Evolutionary conservation across 1,140 invertebrate genomes (phyloP).

Genomic region (Chionoecetes opilio): DNA sequence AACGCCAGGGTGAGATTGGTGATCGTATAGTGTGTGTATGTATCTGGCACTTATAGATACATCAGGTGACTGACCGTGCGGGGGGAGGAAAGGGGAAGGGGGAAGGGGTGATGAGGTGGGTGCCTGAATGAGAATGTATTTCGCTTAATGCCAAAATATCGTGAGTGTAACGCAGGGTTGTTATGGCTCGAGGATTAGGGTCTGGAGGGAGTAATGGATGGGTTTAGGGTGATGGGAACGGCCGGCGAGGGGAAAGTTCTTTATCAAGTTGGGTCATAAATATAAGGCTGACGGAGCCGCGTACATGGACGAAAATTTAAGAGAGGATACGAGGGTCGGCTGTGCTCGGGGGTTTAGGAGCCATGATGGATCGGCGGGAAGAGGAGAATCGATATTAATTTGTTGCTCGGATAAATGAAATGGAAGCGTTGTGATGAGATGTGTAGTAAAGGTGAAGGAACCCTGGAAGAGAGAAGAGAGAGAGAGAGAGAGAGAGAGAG

Average conservation of each 20-base stretch:
- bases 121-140: constrained; percentile 17
- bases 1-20: background rate
- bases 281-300: background rate
- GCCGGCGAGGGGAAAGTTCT: constrained; percentile 15
- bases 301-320: constrained; percentile 20
- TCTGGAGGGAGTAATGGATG: background rate
- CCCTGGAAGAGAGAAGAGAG: background rate
- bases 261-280: constrained; percentile 30
- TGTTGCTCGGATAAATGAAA: background rate
- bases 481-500: constrained; percentile 38
- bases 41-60: background rate
- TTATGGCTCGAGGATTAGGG: constrained; percentile 4
- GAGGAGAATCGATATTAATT: background rate
- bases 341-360: background rate
- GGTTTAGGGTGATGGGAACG: constrained; percentile 25
- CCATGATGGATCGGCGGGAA: constrained; percentile 4
- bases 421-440: background rate
- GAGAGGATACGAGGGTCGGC: background rate
- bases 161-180: constrained; percentile 5
- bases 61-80: background rate
- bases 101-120: background rate
- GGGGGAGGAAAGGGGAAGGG: no score
- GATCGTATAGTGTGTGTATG: background rate
- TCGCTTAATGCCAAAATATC: constrained; percentile 5
- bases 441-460: background rate